Percentiles rank a stretch among this genome's conserved stretches.
These are phyloP conservation scores for Nomada hirtipes DNA, from an alignment of 2,888 invertebrate species.

Conservation along the genomic window DNA sequence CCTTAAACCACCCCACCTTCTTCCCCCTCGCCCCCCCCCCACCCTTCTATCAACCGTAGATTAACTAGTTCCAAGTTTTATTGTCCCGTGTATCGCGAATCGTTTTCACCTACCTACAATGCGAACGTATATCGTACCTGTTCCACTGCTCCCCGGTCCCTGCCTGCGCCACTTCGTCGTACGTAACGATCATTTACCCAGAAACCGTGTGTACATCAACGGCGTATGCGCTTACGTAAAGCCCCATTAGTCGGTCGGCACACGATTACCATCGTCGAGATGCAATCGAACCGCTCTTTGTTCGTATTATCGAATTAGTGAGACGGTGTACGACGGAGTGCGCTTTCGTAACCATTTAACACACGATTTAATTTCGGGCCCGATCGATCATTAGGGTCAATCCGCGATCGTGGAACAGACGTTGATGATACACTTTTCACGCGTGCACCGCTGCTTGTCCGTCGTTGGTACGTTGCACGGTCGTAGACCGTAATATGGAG, in stretches of 20 bases:
- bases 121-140: not conserved
- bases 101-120: too few relatives aligned
- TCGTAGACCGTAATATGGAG: not conserved
- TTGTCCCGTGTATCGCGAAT: slow-evolving; percentile 8
- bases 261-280: slow-evolving; percentile 39
- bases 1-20: not conserved
- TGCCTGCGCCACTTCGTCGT: not conserved
- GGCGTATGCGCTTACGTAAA: slow-evolving; percentile 54
- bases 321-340: slow-evolving; percentile 16
- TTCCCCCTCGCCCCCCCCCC: not conserved
- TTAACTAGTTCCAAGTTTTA: not conserved
- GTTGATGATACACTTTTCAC: slow-evolving; percentile 18
- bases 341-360: slow-evolving; percentile 40
- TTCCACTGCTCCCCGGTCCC: not conserved
- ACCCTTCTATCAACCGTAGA: not conserved
- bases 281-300: slow-evolving; percentile 30
- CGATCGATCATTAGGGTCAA: slow-evolving; percentile 30
- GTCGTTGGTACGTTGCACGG: not conserved
- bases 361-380: slow-evolving; percentile 44
- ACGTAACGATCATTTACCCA: slow-evolving; percentile 32
- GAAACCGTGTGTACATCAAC: slow-evolving; percentile 20
- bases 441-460: not conserved
- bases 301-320: slow-evolving; percentile 40
- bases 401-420: not conserved
- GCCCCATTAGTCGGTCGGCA: slow-evolving; percentile 43